Evolutionary conservation across 2,797 vertebrate genomes (phyloP), one percentile per base, ranked within the genome.

Genomic region (Phoeniculus purpureus): DNA sequence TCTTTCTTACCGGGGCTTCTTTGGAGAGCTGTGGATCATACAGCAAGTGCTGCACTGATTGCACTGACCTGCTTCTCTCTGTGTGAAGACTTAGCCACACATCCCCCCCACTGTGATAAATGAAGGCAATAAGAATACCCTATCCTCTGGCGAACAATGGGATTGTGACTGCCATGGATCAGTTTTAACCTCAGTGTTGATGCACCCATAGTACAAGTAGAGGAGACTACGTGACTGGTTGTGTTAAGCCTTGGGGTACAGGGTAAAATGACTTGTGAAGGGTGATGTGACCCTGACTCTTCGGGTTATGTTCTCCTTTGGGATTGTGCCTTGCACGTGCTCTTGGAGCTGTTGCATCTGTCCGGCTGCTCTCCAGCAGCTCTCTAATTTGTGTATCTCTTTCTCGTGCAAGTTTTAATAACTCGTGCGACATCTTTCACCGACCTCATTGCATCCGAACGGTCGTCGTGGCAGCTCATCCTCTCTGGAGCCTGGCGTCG

Each of bases 151-250:
- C 27, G 73, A 64, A 15, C 37, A 62, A 45, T 12, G 3, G 12
- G 9, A 1, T 25, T 1, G 0, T n/a, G 27, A 32, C 40, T 11
- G 6, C 12, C 22, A 2, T 3, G 18, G 20, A 9, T 71, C n/a
- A 21, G 0, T 74, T 40, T 78, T 32, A 20, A n/a, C 3, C 50
- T 55, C 21, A 2, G 15, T 32, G 27, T 27, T 48, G 29, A 18
- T 55, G 17, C 9, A 0, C 15, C 4, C 19, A 19, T 29, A 58
- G 61, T 17, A 48, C 4, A 27, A 56, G 23, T 8, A 40, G n/a
- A 76, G 25, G 18, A 64, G 70, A 64, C 61, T 21, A 13, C 4
- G 12, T 23, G 48, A 10, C 8, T 16, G 3, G 8, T 56, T 47
- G 7, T 29, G 21, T 16, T 31, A 54, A 70, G 20, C 31, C 25